Evolutionary conservation across 2,888 invertebrate species (phyloP).

Genomic region (Machimus atricapillus): DNA sequence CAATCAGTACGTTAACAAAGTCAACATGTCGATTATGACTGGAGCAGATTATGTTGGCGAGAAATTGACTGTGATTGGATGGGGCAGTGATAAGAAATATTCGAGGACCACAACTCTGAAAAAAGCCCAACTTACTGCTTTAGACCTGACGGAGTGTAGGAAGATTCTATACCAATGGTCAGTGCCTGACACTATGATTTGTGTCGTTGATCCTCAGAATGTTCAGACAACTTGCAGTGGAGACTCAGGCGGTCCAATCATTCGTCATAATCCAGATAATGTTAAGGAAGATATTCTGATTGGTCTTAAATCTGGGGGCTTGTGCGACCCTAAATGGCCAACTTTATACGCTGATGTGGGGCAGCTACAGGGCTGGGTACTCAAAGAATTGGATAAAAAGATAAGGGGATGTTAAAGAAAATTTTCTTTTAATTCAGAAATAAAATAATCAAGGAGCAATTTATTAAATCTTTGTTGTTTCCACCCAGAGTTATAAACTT

Average conservation of each 20-base stretch:
- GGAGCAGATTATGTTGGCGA: conserved; percentile 8
- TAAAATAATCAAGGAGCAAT: background rate
- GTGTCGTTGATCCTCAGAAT: background rate
- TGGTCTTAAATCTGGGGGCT: conserved; percentile 12
- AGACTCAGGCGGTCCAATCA: conserved; percentile 16
- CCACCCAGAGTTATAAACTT: background rate
- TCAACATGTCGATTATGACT: conserved; percentile 6
- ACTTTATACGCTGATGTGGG: conserved; percentile 22
- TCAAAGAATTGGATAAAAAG: background rate
- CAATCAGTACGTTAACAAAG: conserved; percentile 12
- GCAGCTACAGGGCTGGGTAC: background rate
- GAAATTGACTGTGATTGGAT: conserved; percentile 24
- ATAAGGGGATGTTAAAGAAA: background rate
- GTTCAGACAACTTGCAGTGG: conserved; percentile 22
- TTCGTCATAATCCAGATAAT: conserved; percentile 1
- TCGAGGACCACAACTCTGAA: background rate
- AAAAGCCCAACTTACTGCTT: background rate
- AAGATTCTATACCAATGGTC: background rate
- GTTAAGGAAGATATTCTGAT: background rate
- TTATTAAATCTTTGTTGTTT: background rate
- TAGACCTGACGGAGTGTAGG: background rate
- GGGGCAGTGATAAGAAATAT: conserved; percentile 15
- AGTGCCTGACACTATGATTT: conserved; percentile 13
- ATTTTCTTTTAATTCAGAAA: background rate
- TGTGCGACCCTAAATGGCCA: background rate